Evolutionary conservation across 2,888 invertebrate species (phyloP).

Genomic region (Heliconius aoede): DNA sequence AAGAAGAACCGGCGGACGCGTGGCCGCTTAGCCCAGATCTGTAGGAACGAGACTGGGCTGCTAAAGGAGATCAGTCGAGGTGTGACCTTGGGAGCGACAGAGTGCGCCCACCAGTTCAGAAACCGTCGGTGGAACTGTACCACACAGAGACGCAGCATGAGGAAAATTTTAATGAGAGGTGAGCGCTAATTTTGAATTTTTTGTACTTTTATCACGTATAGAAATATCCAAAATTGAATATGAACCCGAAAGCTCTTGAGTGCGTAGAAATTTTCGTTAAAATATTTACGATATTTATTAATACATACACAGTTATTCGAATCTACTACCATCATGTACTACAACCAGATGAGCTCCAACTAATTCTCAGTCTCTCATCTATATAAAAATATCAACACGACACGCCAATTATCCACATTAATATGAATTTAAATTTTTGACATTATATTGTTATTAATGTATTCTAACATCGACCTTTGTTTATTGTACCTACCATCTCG

Average conservation of each 20-base stretch:
- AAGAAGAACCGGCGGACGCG: slow-evolving; percentile 91
- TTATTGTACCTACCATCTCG: slow-evolving; percentile 28
- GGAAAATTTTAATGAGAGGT: slow-evolving; percentile 94
- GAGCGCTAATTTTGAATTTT: slow-evolving; percentile 55
- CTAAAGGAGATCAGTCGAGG: slow-evolving; percentile 93
- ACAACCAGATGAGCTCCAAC: too few species aligned
- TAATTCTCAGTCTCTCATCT: background rate
- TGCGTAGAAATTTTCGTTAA: too few species aligned
- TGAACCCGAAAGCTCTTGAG: too few species aligned
- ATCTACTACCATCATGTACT: background rate
- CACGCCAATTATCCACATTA: slow-evolving; percentile 13
- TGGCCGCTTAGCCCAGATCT: slow-evolving; percentile 91
- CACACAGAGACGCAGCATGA: slow-evolving; percentile 89
- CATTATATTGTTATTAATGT: slow-evolving; percentile 12
- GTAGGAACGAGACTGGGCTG: slow-evolving; percentile 90
- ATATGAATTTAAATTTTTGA: slow-evolving; percentile 8
- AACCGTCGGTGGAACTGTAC: slow-evolving; percentile 96
- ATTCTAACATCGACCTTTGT: slow-evolving; percentile 17
- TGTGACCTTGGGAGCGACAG: slow-evolving; percentile 90
- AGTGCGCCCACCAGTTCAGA: slow-evolving; percentile 94
- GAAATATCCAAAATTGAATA: too few species aligned
- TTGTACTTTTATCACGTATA: background rate
- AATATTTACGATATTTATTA: too few species aligned
- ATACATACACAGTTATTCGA: too few species aligned
- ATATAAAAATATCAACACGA: slow-evolving; percentile 9